These are phyloP conservation scores for Whitmania pigra DNA, from an alignment of 1,140 invertebrate genomes.

Conservation along the genomic window DNA sequence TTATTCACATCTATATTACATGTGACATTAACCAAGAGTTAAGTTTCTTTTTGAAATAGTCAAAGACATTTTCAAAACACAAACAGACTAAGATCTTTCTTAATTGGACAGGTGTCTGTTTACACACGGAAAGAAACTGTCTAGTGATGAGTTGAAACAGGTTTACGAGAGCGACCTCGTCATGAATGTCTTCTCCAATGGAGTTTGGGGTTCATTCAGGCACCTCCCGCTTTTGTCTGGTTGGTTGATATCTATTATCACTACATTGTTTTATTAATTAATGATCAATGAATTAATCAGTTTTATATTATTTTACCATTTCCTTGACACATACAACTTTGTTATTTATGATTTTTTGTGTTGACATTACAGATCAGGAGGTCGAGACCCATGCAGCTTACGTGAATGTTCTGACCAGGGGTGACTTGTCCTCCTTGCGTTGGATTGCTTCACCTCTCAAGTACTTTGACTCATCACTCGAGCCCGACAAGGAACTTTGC, in stretches of 20 bases:
- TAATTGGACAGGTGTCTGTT: background rate
- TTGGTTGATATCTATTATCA: slow-evolving; percentile 23
- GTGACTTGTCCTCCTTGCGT: slow-evolving; percentile 75
- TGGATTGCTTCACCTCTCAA: slow-evolving; percentile 80
- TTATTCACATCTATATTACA: background rate
- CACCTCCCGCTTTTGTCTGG: slow-evolving; percentile 52
- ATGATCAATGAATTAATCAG: slow-evolving; percentile 43
- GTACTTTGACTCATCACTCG: slow-evolving; percentile 25
- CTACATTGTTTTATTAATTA: background rate
- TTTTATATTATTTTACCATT: too few species aligned
- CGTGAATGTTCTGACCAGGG: slow-evolving; percentile 73
- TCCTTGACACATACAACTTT: too few species aligned
- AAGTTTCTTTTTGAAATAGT: background rate
- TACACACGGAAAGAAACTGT: background rate
- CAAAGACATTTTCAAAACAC: too few species aligned
- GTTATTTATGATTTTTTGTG: background rate
- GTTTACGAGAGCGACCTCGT: slow-evolving; percentile 62
- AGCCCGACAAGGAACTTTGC: slow-evolving; percentile 54
- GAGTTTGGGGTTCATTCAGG: slow-evolving; percentile 68
- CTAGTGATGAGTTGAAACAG: slow-evolving; percentile 43
- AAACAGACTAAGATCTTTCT: background rate
- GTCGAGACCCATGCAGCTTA: slow-evolving; percentile 66
- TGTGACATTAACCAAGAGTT: background rate
- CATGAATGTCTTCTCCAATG: slow-evolving; percentile 65
- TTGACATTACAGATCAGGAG: slow-evolving; percentile 21